phyloP scores from a whole-genome alignment of 2,888 invertebrate genomes.

The Oscheius sp. region DNA sequence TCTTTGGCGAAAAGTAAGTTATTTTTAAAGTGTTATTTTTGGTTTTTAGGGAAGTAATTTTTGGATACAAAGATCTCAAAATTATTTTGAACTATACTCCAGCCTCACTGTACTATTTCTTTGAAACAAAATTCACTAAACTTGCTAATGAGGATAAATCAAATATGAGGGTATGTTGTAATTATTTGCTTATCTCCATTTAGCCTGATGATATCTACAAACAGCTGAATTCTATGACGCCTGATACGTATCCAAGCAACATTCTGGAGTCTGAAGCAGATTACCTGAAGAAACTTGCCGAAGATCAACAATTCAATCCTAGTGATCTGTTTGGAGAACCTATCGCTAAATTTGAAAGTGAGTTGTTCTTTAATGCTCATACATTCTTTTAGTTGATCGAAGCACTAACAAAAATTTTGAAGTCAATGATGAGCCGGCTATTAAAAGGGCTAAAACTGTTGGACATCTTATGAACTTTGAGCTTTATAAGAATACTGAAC shows the following conservation, averaged over 20 bases:
- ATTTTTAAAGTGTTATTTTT: slow-evolving; percentile 17
- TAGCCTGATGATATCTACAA: slow-evolving; percentile 60
- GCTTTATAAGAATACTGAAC: slow-evolving; percentile 69
- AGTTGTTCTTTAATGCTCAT: neutral
- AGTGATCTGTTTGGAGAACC: slow-evolving; percentile 80
- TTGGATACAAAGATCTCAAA: slow-evolving; percentile 86
- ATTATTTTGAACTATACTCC: slow-evolving; percentile 85
- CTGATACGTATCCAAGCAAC: slow-evolving; percentile 49
- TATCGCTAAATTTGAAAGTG: slow-evolving; percentile 71
- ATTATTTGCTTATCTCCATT: neutral
- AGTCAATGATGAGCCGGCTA: neutral
- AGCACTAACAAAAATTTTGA: too few relatives aligned
- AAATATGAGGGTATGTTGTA: slow-evolving; percentile 33
- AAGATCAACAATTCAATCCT: slow-evolving; percentile 77
- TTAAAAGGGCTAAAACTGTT: neutral
- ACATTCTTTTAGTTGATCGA: too few relatives aligned
- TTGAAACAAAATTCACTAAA: slow-evolving; percentile 81
- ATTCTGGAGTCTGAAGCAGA: slow-evolving; percentile 38
- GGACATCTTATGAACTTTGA: slow-evolving; percentile 35
- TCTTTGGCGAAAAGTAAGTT: slow-evolving; percentile 82
- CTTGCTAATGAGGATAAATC: slow-evolving; percentile 74
- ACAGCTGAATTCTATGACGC: slow-evolving; percentile 46
- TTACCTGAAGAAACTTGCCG: slow-evolving; percentile 30
- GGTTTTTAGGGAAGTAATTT: slow-evolving; percentile 82
- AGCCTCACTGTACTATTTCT: slow-evolving; percentile 82